phyloP scores from a whole-genome alignment of 2,113 vertebrate genomes.

The Paracanthobrama guichenoti region DNA sequence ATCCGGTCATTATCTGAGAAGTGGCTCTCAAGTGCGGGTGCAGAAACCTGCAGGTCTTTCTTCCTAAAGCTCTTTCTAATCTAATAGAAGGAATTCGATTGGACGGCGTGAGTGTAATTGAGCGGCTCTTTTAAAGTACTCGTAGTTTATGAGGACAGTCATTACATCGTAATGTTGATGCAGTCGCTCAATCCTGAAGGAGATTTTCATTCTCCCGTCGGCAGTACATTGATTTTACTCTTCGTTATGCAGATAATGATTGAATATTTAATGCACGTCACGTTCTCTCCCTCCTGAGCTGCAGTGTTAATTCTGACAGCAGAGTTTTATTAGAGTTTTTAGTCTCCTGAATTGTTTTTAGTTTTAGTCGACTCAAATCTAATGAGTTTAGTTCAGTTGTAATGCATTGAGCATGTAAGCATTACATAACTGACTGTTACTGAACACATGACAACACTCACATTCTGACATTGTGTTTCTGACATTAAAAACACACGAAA shows the following conservation, averaged over 20 bases:
- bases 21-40: slow-evolving; percentile 19
- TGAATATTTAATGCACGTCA: neutral
- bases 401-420: too few species aligned
- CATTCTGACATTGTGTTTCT: too few species aligned
- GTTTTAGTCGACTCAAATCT: too few species aligned
- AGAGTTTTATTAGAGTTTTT: too few species aligned
- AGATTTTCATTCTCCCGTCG: neutral
- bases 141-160: slow-evolving; percentile 22
- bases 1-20: neutral
- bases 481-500: too few species aligned
- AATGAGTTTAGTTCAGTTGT: too few species aligned
- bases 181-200: neutral
- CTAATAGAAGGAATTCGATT: slow-evolving; percentile 10
- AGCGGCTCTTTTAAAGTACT: slow-evolving; percentile 16
- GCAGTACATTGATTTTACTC: neutral
- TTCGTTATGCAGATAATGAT: slow-evolving; percentile 25
- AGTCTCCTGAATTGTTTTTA: too few species aligned
- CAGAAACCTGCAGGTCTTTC: slow-evolving; percentile 26
- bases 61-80: slow-evolving; percentile 19
- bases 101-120: slow-evolving; percentile 29
- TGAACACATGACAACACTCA: too few species aligned
- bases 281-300: too few species aligned
- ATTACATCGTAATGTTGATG: neutral
- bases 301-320: too few species aligned
- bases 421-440: too few species aligned